phyloP scores from a whole-genome alignment of 2,888 invertebrate genomes.

The Ligdia adustata region DNA sequence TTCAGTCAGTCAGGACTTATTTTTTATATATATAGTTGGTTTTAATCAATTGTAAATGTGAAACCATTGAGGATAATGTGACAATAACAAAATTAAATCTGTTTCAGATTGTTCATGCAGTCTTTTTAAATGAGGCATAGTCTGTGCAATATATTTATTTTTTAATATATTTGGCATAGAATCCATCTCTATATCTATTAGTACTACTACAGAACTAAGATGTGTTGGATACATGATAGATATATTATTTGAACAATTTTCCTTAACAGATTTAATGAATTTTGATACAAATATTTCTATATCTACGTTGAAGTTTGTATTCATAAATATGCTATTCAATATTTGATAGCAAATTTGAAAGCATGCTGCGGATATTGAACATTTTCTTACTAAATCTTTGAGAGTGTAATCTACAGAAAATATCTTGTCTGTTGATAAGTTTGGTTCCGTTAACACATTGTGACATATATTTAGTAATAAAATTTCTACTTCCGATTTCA shows the following conservation, averaged over 20 bases:
- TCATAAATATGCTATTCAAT: slow-evolving; percentile 61
- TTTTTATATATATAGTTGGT: slow-evolving; percentile 2
- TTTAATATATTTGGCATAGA: slow-evolving; percentile 40
- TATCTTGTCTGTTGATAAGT: slow-evolving; percentile 39
- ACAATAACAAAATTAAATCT: slow-evolving; percentile 64
- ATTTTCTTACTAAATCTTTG: slow-evolving; percentile 47
- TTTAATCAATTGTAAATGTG: too few species aligned
- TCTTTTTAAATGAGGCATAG: slow-evolving; percentile 46
- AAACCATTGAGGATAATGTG: slow-evolving; percentile 74
- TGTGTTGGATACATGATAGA: slow-evolving; percentile 57
- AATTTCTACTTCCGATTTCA: slow-evolving; percentile 63
- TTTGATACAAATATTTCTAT: slow-evolving; percentile 52
- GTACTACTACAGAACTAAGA: slow-evolving; percentile 50
- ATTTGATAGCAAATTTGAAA: slow-evolving; percentile 66
- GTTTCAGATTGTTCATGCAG: slow-evolving; percentile 49
- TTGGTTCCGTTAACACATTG: slow-evolving; percentile 41
- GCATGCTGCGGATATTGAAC: slow-evolving; percentile 57
- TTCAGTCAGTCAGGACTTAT: too few species aligned
- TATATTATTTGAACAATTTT: slow-evolving; percentile 33
- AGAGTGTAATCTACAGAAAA: slow-evolving; percentile 41
- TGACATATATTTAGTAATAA: slow-evolving; percentile 48
- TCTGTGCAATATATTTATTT: slow-evolving; percentile 44
- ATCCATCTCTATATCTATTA: slow-evolving; percentile 59
- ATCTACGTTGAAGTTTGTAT: slow-evolving; percentile 52
- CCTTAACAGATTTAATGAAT: slow-evolving; percentile 55